These are phyloP conservation scores for Tetramorium alpestre DNA, from an alignment of 1,140 invertebrate species.

Conservation along the genomic window DNA sequence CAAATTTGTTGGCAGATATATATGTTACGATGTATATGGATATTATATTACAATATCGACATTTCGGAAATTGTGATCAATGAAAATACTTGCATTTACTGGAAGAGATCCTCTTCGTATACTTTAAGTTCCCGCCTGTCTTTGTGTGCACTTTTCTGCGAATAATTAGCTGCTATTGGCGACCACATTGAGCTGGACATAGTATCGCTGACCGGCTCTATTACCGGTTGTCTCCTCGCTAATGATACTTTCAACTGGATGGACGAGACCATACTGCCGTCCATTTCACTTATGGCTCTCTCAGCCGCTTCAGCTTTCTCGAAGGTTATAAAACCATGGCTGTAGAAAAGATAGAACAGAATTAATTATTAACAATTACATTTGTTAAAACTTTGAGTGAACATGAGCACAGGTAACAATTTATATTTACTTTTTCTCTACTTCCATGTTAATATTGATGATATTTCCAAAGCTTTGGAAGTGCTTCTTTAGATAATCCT, in stretches of 20 bases:
- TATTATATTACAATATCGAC: neutral
- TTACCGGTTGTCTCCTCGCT: slow-evolving; percentile 92
- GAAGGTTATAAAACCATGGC: slow-evolving; percentile 97
- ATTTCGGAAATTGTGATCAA: neutral
- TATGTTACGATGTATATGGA: neutral
- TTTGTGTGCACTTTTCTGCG: slow-evolving; percentile 92
- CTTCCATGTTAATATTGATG: slow-evolving; percentile 95
- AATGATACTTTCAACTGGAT: slow-evolving; percentile 93
- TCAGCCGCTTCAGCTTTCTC: slow-evolving; percentile 95
- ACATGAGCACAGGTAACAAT: neutral
- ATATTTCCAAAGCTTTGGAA: slow-evolving; percentile 93
- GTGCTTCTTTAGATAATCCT: slow-evolving; percentile 93
- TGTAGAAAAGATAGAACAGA: slow-evolving; percentile 83
- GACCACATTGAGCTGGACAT: slow-evolving; percentile 93
- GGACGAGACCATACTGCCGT: slow-evolving; percentile 92
- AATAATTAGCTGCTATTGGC: slow-evolving; percentile 92
- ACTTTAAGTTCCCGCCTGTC: slow-evolving; percentile 90
- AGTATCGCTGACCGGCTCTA: slow-evolving; percentile 92
- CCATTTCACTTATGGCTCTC: slow-evolving; percentile 94
- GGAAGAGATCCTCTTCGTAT: slow-evolving; percentile 89
- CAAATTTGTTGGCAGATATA: neutral
- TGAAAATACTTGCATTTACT: slow-evolving; percentile 60
- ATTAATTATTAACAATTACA: slow-evolving; percentile 49
- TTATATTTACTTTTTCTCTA: slow-evolving; percentile 91
- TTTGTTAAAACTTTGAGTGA: neutral